phyloP scores from a whole-genome alignment of 2,797 vertebrate genomes.

The Nannoperca australis region DNA sequence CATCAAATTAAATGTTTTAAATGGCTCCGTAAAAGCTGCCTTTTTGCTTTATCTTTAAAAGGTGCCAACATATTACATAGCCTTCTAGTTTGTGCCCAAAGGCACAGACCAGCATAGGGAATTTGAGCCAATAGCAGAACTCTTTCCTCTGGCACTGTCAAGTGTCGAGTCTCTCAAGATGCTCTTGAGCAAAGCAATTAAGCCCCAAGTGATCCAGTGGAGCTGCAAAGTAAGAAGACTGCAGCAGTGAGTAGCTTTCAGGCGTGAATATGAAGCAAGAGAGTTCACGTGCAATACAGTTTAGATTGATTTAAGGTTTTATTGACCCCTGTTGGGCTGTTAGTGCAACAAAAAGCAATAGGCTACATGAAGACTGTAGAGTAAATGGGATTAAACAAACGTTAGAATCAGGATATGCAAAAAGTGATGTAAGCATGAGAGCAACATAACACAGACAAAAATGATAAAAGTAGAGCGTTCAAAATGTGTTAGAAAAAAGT shows the following conservation, averaged over 20 bases:
- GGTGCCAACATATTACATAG: neutral
- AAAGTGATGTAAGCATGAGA: neutral
- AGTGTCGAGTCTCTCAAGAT: neutral
- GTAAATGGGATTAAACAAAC: conserved; percentile 17
- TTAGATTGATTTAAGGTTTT: conserved; percentile 24
- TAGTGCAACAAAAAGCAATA: neutral
- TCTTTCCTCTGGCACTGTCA: conserved; percentile 5
- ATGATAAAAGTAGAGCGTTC: neutral
- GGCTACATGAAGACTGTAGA: conserved; percentile 8
- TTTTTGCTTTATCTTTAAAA: conserved; percentile 7
- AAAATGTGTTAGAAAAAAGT: conserved; percentile 11
- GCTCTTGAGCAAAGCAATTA: conserved; percentile 35
- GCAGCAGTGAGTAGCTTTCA: neutral
- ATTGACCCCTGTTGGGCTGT: conserved; percentile 35
- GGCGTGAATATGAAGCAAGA: conserved; percentile 4
- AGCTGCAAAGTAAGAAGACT: conserved; percentile 5
- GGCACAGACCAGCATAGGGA: neutral
- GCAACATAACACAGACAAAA: neutral
- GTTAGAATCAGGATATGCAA: conserved; percentile 1
- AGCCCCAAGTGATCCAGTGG: neutral
- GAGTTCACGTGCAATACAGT: conserved; percentile 31
- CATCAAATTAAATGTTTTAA: conserved; percentile 33
- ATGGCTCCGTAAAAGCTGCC: neutral
- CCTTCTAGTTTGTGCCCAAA: conserved; percentile 4
- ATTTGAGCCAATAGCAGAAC: neutral